Conservation (phyloP, 2,113 vertebrate genomes). For the Corythornis cristatus region DNA sequence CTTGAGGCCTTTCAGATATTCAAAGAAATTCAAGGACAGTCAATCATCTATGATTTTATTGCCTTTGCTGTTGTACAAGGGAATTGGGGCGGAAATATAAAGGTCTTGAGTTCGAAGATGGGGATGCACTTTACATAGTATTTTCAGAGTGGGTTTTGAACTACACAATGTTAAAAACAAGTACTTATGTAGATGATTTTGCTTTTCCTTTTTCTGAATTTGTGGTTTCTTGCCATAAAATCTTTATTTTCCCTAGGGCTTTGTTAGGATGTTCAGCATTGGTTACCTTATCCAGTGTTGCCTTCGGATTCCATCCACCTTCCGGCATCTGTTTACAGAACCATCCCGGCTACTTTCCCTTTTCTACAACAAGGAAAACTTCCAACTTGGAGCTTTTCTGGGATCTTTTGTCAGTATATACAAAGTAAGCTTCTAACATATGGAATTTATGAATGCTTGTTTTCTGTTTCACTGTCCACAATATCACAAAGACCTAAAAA, state of each 20-base stretch:
- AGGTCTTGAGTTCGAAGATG: conserved; percentile 11
- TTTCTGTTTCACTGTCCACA: neutral
- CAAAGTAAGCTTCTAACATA: conserved; percentile 83
- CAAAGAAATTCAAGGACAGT: conserved; percentile 7
- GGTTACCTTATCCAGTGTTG: conserved; percentile 98
- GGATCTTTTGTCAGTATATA: conserved; percentile 99
- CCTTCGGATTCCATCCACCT: conserved; percentile 92
- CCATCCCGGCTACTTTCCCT: conserved; percentile 91
- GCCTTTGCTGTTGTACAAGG: neutral
- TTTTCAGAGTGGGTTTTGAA: neutral
- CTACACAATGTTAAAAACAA: neutral
- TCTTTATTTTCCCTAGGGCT: conserved; percentile 80
- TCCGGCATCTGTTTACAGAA: conserved; percentile 91
- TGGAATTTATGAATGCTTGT: neutral
- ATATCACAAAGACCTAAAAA: neutral
- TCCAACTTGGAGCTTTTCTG: conserved; percentile 95
- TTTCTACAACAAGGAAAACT: conserved; percentile 98
- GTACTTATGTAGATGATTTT: neutral
- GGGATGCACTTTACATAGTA: neutral
- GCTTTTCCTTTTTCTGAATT: neutral
- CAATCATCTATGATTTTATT: neutral
- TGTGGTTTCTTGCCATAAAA: neutral
- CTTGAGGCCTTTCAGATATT: neutral
- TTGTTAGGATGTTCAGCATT: conserved; percentile 97
- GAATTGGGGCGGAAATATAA: neutral